phyloP scores from a whole-genome alignment of 2,888 invertebrate genomes.

The Diarsia mendica region DNA sequence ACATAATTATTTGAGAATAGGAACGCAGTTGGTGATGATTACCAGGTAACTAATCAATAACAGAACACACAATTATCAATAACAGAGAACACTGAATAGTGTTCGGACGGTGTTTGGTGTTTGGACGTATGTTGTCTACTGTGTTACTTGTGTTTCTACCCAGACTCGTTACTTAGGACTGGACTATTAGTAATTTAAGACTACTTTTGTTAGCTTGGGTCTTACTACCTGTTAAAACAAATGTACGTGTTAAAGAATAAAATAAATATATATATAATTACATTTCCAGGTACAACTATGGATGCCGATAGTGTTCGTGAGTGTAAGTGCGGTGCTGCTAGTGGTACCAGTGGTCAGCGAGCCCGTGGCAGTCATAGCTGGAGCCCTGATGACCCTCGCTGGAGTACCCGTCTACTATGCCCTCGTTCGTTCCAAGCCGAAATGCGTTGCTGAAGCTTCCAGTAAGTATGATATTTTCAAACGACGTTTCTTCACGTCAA shows the following conservation, averaged over 20 bases:
- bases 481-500: neutral
- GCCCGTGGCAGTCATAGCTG: conserved; percentile 95
- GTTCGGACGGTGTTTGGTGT: too few relatives aligned
- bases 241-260: too few relatives aligned
- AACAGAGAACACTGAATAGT: too few relatives aligned
- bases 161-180: too few relatives aligned
- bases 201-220: too few relatives aligned
- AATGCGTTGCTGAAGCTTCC: conserved; percentile 89
- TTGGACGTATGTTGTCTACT: too few relatives aligned
- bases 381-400: conserved; percentile 94
- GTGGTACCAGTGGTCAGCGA: conserved; percentile 94
- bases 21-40: neutral
- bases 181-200: too few relatives aligned
- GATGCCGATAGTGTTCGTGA: conserved; percentile 94
- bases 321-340: conserved; percentile 94
- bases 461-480: conserved; percentile 85
- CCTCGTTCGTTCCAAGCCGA: conserved; percentile 93
- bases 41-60: neutral
- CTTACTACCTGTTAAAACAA: too few relatives aligned
- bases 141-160: too few relatives aligned
- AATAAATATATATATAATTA: neutral
- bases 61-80: too few relatives aligned
- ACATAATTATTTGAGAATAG: neutral
- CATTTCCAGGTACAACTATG: conserved; percentile 91
- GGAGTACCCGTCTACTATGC: conserved; percentile 95